These are phyloP conservation scores for Hexactinellida sp. DNA, from an alignment of 37 sponge, comb jelly and placozoan genomes.

Conservation along the genomic window DNA sequence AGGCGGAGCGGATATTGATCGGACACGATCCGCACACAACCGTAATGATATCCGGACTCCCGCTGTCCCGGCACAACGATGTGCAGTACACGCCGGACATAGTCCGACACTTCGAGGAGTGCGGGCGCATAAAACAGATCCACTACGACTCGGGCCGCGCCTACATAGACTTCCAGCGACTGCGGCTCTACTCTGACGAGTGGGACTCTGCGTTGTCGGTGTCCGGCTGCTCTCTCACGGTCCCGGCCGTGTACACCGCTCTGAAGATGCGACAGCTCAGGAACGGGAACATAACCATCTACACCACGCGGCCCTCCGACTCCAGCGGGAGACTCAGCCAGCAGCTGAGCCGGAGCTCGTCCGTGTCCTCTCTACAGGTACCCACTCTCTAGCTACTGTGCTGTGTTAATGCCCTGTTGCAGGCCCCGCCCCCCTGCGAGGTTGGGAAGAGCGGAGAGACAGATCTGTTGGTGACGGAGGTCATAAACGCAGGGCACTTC, in stretches of 20 bases:
- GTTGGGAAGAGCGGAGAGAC: background rate
- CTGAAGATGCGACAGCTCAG: slow-evolving; percentile 18
- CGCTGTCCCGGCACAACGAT: background rate
- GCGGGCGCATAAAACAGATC: background rate
- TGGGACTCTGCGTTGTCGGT: slow-evolving; percentile 8
- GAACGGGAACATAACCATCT: background rate
- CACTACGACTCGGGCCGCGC: slow-evolving; percentile 16
- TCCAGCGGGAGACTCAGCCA: background rate
- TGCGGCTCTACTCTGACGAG: background rate
- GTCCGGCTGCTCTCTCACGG: background rate
- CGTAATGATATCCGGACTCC: slow-evolving; percentile 47
- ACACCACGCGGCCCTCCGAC: background rate
- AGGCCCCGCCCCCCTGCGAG: background rate
- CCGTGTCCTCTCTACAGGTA: no score
- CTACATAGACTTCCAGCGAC: slow-evolving; percentile 20
- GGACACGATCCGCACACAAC: slow-evolving; percentile 60
- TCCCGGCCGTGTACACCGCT: slow-evolving; percentile 18
- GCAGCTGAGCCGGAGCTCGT: background rate
- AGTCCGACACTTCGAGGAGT: background rate
- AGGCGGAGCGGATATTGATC: slow-evolving; percentile 30
- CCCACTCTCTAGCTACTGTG: no score
- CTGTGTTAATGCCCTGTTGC: background rate
- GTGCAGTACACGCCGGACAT: background rate
- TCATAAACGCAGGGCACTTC: slow-evolving; percentile 65
- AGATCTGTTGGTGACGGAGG: slow-evolving; percentile 14